Evolutionary conservation across 2,888 invertebrate genomes (phyloP).

Genomic region (Caenorhabditis uteleia): DNA sequence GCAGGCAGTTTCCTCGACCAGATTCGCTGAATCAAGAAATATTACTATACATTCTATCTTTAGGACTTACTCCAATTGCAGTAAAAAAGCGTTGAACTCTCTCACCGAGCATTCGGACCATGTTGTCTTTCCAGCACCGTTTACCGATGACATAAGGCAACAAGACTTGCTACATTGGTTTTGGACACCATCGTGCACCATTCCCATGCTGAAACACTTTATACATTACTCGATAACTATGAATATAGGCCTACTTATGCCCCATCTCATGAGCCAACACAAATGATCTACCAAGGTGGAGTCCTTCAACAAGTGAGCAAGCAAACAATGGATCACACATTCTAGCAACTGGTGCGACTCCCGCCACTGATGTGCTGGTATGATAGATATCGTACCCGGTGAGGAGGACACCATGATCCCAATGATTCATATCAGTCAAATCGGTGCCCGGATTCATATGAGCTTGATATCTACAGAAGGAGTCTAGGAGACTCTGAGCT

Average conservation of each 20-base stretch:
- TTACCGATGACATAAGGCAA: constrained; percentile 69
- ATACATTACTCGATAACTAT: neutral
- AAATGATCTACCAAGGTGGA: constrained; percentile 68
- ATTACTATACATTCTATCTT: neutral
- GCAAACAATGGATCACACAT: constrained; percentile 69
- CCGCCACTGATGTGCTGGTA: constrained; percentile 68
- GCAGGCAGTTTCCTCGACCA: constrained; percentile 65
- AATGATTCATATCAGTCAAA: constrained; percentile 66
- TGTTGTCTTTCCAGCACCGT: constrained; percentile 69
- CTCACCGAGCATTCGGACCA: constrained; percentile 68
- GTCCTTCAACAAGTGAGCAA: constrained; percentile 68
- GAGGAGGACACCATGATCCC: constrained; percentile 69
- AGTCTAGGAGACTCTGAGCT: constrained; percentile 67
- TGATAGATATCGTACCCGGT: constrained; percentile 70
- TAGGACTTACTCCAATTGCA: constrained; percentile 64
- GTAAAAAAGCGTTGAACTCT: constrained; percentile 68
- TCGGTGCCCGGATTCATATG: constrained; percentile 68
- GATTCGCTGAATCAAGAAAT: constrained; percentile 58
- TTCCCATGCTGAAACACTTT: constrained; percentile 65
- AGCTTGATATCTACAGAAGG: constrained; percentile 68
- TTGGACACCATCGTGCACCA: constrained; percentile 70
- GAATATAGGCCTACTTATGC: constrained; percentile 62
- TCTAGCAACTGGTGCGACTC: constrained; percentile 69
- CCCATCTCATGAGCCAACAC: constrained; percentile 70
- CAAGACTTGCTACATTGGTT: constrained; percentile 66